Conservation (phyloP, 2,113 vertebrate genomes). For the Coryphaenoides rupestris region DNA sequence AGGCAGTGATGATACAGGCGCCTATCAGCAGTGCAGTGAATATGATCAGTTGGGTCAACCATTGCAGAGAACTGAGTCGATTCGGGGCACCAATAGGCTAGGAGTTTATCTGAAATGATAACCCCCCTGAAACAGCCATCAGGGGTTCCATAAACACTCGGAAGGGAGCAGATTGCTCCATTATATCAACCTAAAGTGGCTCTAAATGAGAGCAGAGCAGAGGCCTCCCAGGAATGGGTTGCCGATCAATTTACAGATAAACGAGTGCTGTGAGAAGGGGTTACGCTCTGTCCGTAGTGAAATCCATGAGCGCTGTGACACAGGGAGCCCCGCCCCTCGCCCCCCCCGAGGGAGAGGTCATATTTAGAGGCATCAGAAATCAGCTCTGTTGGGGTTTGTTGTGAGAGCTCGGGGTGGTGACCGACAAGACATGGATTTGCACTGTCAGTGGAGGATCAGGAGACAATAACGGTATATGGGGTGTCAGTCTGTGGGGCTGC, state of each 20-base stretch:
- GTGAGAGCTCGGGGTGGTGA: constrained; percentile 20
- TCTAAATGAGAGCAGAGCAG: constrained; percentile 14
- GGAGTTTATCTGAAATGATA: constrained; percentile 25
- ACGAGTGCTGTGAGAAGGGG: constrained; percentile 2
- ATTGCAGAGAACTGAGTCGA: constrained; percentile 16
- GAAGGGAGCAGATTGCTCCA: constrained; percentile 32
- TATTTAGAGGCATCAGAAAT: constrained; percentile 25
- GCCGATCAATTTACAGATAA: constrained; percentile 42
- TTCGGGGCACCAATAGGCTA: constrained; percentile 32
- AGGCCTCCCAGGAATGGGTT: constrained; percentile 17
- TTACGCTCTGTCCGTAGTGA: neutral
- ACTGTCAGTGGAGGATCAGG: constrained; percentile 41
- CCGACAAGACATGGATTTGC: constrained; percentile 23
- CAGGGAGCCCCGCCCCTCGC: too few relatives aligned
- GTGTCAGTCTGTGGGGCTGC: constrained; percentile 36
- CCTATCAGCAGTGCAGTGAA: constrained; percentile 30
- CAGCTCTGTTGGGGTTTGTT: constrained; percentile 18
- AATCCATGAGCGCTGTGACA: constrained; percentile 2
- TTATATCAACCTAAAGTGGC: constrained; percentile 25
- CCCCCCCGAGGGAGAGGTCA: constrained; percentile 7
- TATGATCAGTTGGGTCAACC: constrained; percentile 37
- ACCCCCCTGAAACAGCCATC: constrained; percentile 22
- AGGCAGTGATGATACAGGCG: constrained; percentile 15
- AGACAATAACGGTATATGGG: constrained; percentile 25
- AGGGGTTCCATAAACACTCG: neutral